phyloP scores from a whole-genome alignment of 2,888 invertebrate species.

The Eupeodes latifasciatus region DNA sequence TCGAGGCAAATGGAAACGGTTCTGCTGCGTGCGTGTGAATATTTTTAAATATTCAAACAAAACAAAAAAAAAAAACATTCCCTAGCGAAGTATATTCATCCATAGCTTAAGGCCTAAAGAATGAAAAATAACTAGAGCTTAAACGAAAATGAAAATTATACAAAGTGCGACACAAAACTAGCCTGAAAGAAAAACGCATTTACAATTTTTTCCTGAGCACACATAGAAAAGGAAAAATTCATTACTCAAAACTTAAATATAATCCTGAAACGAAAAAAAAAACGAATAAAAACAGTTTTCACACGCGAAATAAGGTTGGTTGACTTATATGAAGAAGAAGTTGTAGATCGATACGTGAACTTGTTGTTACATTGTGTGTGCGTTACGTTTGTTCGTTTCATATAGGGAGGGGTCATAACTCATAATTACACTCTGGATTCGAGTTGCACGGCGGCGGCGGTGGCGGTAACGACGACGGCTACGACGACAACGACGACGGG shows the following conservation, averaged over 20 bases:
- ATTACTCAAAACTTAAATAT: neutral
- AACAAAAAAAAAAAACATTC: neutral
- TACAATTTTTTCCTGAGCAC: neutral
- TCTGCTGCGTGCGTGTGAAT: conserved; percentile 35
- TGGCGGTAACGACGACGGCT: conserved; percentile 15
- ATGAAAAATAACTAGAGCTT: neutral
- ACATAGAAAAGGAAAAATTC: neutral
- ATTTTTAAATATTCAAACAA: conserved; percentile 35
- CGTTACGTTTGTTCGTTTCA: conserved; percentile 47
- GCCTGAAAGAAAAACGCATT: conserved; percentile 19
- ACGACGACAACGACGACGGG: conserved; percentile 1
- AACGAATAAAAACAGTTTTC: conserved; percentile 55
- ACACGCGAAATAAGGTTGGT: conserved; percentile 74
- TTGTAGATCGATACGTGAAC: conserved; percentile 76
- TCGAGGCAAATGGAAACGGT: conserved; percentile 68
- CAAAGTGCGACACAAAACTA: conserved; percentile 48
- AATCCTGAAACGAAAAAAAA: conserved; percentile 27
- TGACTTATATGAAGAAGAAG: conserved; percentile 68
- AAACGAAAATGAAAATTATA: conserved; percentile 43
- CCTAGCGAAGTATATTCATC: conserved; percentile 62
- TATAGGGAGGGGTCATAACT: conserved; percentile 70
- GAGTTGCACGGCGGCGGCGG: conserved; percentile 34
- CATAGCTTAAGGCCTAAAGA: conserved; percentile 52
- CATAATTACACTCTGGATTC: conserved; percentile 62
- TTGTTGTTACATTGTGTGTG: conserved; percentile 69